These are phyloP conservation scores for Chromoteleia sp. DNA, from an alignment of 2,888 invertebrate genomes.

Conservation along the genomic window DNA sequence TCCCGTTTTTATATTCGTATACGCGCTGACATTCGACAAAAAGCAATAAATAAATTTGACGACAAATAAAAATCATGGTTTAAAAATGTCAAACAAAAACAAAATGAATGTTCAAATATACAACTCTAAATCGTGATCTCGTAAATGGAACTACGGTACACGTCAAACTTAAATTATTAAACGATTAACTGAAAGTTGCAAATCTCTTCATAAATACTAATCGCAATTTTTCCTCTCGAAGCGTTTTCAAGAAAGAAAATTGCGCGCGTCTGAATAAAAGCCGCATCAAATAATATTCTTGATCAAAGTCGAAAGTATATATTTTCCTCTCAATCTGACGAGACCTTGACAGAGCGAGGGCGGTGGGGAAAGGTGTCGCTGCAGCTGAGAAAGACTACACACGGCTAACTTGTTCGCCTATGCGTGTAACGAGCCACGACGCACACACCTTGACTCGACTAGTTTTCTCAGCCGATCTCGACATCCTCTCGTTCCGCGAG, in stretches of 20 bases:
- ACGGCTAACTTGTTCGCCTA: conserved; percentile 75
- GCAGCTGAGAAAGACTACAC: conserved; percentile 67
- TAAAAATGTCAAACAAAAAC: too few species aligned
- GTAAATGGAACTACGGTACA: neutral
- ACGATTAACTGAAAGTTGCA: conserved; percentile 5
- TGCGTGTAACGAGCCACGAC: conserved; percentile 75
- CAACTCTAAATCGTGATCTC: too few species aligned
- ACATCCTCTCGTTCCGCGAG: neutral
- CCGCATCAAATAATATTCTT: conserved; percentile 56
- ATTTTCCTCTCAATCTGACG: conserved; percentile 65
- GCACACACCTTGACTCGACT: conserved; percentile 66
- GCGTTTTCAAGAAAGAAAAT: conserved; percentile 33
- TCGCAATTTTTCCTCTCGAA: neutral
- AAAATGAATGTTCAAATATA: too few species aligned
- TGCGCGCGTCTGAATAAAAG: conserved; percentile 33
- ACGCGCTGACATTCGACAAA: too few species aligned
- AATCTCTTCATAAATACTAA: conserved; percentile 4
- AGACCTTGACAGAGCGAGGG: conserved; percentile 73
- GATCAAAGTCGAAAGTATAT: conserved; percentile 64
- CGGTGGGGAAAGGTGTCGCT: conserved; percentile 68
- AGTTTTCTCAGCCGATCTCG: conserved; percentile 45
- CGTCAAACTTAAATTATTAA: too few species aligned
- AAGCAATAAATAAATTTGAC: too few species aligned
- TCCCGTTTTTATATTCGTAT: too few species aligned
- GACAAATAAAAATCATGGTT: too few species aligned